Evolutionary conservation across 1,140 invertebrate genomes (phyloP).

Genomic region (Temnothorax nylanderi): DNA sequence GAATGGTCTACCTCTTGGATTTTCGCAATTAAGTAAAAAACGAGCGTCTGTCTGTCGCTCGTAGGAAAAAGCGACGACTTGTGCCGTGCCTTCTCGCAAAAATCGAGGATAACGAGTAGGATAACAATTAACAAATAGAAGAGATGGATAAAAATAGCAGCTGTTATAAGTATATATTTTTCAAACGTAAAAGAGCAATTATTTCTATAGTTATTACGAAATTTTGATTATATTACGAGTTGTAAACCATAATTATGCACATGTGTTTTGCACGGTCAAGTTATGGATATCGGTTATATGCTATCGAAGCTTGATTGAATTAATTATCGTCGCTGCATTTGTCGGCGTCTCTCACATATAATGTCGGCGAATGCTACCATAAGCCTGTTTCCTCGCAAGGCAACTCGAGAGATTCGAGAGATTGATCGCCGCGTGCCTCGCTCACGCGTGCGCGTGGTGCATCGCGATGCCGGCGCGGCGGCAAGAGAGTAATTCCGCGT

Average conservation of each 20-base stretch:
- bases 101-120: background rate
- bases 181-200: background rate
- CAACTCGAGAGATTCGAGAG: conserved; percentile 44
- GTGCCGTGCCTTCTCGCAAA: background rate
- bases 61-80: conserved; percentile 19
- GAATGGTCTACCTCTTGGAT: conserved; percentile 72
- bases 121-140: background rate
- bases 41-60: conserved; percentile 64
- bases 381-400: conserved; percentile 5
- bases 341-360: background rate
- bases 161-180: background rate
- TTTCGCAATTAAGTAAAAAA: conserved; percentile 79
- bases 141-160: background rate
- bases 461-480: background rate
- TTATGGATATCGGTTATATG: background rate
- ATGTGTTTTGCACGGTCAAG: background rate
- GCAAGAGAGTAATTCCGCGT: background rate
- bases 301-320: background rate
- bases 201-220: background rate
- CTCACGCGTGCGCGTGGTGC: conserved; percentile 34
- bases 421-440: conserved; percentile 33
- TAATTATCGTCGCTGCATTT: conserved; percentile 13
- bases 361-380: background rate
- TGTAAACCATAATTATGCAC: background rate
- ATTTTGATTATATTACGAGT: background rate